Conservation (phyloP, 2,888 invertebrate genomes). For the Perizoma affinitatum region DNA sequence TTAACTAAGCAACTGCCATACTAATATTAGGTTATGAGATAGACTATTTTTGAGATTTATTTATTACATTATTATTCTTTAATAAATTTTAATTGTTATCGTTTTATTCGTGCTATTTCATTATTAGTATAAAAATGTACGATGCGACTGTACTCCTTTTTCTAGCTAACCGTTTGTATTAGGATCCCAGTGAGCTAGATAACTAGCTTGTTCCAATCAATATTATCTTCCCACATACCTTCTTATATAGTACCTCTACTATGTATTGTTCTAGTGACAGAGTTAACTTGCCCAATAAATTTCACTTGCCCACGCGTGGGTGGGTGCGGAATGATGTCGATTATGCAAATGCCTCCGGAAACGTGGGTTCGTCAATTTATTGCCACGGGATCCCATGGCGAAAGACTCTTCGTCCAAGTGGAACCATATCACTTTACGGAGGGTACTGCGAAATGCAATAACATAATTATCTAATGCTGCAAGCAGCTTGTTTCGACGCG, state of each 20-base stretch:
- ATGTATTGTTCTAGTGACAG: conserved; percentile 17
- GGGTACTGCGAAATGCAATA: not conserved
- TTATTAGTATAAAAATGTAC: too few species aligned
- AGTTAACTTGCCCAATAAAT: conserved; percentile 36
- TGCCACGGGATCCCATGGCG: conserved; percentile 38
- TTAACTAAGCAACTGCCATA: conserved; percentile 73
- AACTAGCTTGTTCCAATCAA: conserved; percentile 8
- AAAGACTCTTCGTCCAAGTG: conserved; percentile 31
- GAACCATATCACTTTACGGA: conserved; percentile 8
- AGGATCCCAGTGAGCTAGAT: not conserved
- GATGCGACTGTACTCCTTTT: too few species aligned
- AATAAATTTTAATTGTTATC: conserved; percentile 78
- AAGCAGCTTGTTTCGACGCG: too few species aligned
- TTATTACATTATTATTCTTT: conserved; percentile 62
- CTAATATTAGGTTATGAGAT: conserved; percentile 69
- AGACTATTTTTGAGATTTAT: conserved; percentile 67
- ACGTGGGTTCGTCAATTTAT: conserved; percentile 64
- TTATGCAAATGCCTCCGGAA: conserved; percentile 65
- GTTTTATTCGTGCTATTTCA: conserved; percentile 56
- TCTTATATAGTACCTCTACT: conserved; percentile 4
- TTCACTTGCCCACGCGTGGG: conserved; percentile 46
- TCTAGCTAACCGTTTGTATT: not conserved
- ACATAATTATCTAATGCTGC: too few species aligned
- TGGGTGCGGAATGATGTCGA: conserved; percentile 65
- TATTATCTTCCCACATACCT: conserved; percentile 19